Conservation (phyloP, 2,797 vertebrate species). For the Eulemur albifrons region DNA sequence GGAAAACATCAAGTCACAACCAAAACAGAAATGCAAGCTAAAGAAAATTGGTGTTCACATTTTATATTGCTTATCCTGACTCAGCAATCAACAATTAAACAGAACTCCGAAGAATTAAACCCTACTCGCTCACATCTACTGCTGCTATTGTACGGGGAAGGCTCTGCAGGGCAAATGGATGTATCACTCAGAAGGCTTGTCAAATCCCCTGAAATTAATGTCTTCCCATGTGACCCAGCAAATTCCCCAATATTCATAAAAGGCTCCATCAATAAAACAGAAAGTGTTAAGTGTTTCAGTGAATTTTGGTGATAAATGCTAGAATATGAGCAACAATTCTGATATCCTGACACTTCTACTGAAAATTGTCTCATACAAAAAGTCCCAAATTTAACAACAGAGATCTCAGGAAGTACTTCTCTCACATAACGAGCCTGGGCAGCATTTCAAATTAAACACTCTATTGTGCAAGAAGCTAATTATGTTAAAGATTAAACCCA, state of each 20-base stretch:
- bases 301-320: constrained; percentile 72
- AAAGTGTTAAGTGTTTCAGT: constrained; percentile 72
- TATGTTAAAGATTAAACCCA: constrained; percentile 85
- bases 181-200: background rate
- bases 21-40: background rate
- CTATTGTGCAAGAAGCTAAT: constrained; percentile 87
- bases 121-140: background rate
- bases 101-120: background rate
- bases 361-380: constrained; percentile 72
- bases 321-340: constrained; percentile 67
- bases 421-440: constrained; percentile 86
- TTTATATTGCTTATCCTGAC: background rate
- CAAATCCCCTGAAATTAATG: background rate
- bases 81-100: background rate
- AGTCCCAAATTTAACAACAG: constrained; percentile 82
- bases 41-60: background rate
- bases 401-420: constrained; percentile 84
- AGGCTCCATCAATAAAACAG: constrained; percentile 41
- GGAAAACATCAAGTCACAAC: background rate
- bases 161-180: background rate
- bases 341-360: constrained; percentile 67
- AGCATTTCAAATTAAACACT: constrained; percentile 87
- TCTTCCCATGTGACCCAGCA: background rate
- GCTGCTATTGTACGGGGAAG: background rate
- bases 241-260: constrained; percentile 39